Percentiles rank a stretch among this genome's conserved stretches.
phyloP scores from a whole-genome alignment of 2,888 invertebrate genomes.

The Rhynchonema sp. region DNA sequence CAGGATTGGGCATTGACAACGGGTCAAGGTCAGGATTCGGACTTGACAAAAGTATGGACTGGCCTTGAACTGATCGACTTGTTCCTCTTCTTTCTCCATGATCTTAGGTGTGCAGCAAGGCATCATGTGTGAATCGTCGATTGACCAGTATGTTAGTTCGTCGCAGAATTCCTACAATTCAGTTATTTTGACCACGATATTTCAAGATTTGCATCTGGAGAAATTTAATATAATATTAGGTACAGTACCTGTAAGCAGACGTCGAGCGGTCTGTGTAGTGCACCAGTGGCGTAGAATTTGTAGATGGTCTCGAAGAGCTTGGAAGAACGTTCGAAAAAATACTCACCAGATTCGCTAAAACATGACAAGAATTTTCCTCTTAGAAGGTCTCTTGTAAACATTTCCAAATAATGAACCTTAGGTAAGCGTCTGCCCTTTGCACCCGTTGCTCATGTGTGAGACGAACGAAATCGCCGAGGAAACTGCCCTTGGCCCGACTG shows the following conservation, averaged over 20 bases:
- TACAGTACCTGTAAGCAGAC: neutral
- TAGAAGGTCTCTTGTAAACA: too few species aligned
- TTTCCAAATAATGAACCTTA: too few species aligned
- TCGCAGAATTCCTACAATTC: neutral
- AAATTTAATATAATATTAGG: too few species aligned
- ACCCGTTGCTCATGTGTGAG: neutral
- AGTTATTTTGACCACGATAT: too few species aligned
- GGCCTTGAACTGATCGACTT: neutral
- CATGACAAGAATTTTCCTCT: too few species aligned
- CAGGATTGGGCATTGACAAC: too few species aligned
- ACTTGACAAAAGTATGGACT: too few species aligned
- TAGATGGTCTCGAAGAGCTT: neutral
- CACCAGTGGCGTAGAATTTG: conserved; percentile 1
- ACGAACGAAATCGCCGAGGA: neutral
- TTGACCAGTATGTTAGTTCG: neutral
- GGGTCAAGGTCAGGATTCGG: too few species aligned
- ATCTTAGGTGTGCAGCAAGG: neutral
- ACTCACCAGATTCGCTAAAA: neutral
- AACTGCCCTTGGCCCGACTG: neutral
- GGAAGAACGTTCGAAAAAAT: neutral
- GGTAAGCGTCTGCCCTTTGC: neutral
- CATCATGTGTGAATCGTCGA: neutral
- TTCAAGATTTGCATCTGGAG: too few species aligned
- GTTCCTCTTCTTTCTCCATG: neutral
- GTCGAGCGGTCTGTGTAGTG: neutral